Evolutionary conservation across 2,113 vertebrate genomes (phyloP).

Genomic region (Labeo catla): DNA sequence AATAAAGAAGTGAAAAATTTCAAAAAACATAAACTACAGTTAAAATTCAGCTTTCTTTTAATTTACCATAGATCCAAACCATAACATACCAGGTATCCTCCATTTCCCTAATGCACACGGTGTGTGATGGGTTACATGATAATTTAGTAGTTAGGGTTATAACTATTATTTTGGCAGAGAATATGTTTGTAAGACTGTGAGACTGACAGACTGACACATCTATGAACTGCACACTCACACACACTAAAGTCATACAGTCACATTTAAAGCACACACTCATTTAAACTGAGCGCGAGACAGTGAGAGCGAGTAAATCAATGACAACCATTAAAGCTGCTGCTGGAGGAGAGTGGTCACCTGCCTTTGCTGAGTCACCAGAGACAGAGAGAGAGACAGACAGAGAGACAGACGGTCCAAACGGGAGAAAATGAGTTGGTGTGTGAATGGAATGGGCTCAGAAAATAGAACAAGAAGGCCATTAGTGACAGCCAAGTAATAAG

Average conservation of each 20-base stretch:
- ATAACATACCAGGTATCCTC: neutral
- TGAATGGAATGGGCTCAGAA: constrained; percentile 12
- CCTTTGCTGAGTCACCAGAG: neutral
- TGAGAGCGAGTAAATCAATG: neutral
- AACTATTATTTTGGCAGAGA: neutral
- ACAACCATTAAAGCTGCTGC: neutral
- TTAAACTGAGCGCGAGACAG: constrained; percentile 14
- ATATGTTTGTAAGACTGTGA: neutral
- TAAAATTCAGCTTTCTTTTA: neutral
- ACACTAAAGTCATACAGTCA: neutral
- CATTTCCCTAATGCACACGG: neutral
- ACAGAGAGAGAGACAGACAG: neutral
- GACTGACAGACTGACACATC: neutral
- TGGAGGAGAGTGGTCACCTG: constrained; percentile 13
- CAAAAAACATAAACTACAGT: too few species aligned
- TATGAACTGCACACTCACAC: neutral
- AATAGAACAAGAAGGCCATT: constrained; percentile 32
- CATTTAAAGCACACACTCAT: neutral
- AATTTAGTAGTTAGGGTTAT: neutral
- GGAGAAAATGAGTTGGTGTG: neutral
- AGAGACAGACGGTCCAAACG: neutral
- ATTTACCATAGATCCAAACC: neutral
- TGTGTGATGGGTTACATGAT: neutral
- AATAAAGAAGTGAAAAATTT: too few species aligned
- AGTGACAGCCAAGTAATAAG: constrained; percentile 14